Conservation (phyloP, 2,888 invertebrate genomes). For the Cantharis rustica region DNA sequence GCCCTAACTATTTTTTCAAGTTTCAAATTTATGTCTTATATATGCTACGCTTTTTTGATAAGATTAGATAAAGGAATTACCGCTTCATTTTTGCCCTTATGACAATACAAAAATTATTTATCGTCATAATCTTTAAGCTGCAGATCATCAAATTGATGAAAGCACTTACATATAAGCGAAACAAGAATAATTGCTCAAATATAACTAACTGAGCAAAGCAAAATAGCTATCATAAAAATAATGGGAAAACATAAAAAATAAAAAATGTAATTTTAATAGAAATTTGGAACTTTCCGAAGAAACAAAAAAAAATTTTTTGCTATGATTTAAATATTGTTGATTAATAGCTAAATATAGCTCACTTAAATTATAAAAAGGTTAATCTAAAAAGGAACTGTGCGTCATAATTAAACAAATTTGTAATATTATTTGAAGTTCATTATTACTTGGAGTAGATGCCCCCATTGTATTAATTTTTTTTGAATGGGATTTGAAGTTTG, state of each 20-base stretch:
- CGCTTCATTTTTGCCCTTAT: neutral
- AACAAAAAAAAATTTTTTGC: no score
- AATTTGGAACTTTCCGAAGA: no score
- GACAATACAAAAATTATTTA: neutral
- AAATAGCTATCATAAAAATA: no score
- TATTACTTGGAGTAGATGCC: neutral
- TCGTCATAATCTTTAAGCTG: neutral
- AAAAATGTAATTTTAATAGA: no score
- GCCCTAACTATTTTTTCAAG: neutral
- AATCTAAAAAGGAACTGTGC: neutral
- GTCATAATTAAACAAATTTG: neutral
- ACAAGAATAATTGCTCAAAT: neutral
- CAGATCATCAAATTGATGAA: neutral
- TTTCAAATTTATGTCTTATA: neutral
- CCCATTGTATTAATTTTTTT: neutral
- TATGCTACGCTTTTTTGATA: neutral
- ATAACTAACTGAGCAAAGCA: no score
- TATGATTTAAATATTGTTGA: neutral
- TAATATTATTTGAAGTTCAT: neutral
- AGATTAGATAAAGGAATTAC: neutral
- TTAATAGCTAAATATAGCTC: neutral
- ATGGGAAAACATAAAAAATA: no score
- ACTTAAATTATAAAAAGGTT: neutral
- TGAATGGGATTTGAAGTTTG: neutral
- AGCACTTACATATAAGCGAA: no score